Evolutionary conservation across 2,797 vertebrate genomes (phyloP), one percentile per base, ranked within the genome.

Genomic region (Crypturellus tataupa): DNA sequence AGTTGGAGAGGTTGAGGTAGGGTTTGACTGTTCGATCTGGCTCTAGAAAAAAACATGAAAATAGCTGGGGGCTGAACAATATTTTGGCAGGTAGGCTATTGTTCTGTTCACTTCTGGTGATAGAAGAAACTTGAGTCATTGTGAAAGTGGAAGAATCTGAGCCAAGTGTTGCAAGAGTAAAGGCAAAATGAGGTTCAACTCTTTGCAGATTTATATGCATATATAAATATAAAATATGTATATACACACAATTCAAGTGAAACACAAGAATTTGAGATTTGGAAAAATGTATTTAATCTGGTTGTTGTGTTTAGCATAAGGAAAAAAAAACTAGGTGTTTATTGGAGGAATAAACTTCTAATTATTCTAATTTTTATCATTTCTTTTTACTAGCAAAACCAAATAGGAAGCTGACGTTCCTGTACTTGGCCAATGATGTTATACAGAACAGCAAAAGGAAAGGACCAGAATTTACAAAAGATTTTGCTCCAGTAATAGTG

Each of bases 391-490:
- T 94, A 99, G 99, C 99, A 97, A 99, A 99, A 98, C 98, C 99
- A 62, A 99, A 98, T 68, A 98, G 99, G 89, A 99, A 99, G 94
- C 97, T 99, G 97, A 99, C 99, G 73, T 99, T 99, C 98, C 97
- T 99, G 56, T 99, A 99, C 97, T 97, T 99, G 97, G 99, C 99
- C 96, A 99, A 99, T 97, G 99, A 99, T 95, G 99, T 99, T 96
- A 99, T 99, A 97, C 99, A 99, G 97, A 99, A 99, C 98, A 99
- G 99, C 98, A 99, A 99, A 97, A 99, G 98, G 82, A 99, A 99
- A 98, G 99, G 99, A 90, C 99, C 99, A 14, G 99, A 99, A 94
- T 99, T 99, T 97, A 99, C 99, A 11, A 99, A 99, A 97, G 99
- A 99, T 97, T 99, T 99, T 97, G 99, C 99, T 44, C 99, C 99